Percentiles rank a stretch among this genome's conserved stretches.
phyloP scores from a whole-genome alignment of 2,113 vertebrate species.

The Apteryx mantelli region DNA sequence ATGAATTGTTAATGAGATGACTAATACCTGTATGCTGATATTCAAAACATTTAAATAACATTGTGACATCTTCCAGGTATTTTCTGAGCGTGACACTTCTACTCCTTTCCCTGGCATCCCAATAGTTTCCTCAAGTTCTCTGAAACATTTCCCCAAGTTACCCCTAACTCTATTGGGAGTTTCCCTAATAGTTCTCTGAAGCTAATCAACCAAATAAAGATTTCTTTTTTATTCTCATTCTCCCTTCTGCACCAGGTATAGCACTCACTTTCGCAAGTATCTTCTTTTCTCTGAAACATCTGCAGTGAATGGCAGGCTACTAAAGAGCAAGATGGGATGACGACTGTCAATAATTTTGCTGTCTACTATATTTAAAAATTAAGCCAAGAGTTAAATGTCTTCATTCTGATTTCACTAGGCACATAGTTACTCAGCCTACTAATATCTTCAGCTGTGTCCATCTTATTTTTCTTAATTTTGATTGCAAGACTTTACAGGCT shows the following conservation, averaged over 20 bases:
- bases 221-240: not conserved
- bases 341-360: not conserved
- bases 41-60: not conserved
- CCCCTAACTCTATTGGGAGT: not conserved
- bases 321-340: not conserved
- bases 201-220: not conserved
- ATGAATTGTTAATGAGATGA: not conserved
- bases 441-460: not conserved
- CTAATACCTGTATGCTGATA: not conserved
- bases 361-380: not conserved
- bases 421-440: not conserved
- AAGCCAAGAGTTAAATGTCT: not conserved
- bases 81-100: not conserved
- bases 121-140: no score
- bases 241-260: not conserved
- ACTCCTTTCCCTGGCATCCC: not conserved
- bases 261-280: not conserved
- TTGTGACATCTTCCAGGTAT: not conserved
- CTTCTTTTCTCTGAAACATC: not conserved
- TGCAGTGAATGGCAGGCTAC: not conserved
- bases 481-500: not conserved
- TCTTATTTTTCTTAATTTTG: not conserved
- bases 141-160: no score
- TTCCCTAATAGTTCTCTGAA: not conserved
- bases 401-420: not conserved